phyloP scores from a whole-genome alignment of 2,113 vertebrate genomes.

The Myxocyprinus asiaticus region DNA sequence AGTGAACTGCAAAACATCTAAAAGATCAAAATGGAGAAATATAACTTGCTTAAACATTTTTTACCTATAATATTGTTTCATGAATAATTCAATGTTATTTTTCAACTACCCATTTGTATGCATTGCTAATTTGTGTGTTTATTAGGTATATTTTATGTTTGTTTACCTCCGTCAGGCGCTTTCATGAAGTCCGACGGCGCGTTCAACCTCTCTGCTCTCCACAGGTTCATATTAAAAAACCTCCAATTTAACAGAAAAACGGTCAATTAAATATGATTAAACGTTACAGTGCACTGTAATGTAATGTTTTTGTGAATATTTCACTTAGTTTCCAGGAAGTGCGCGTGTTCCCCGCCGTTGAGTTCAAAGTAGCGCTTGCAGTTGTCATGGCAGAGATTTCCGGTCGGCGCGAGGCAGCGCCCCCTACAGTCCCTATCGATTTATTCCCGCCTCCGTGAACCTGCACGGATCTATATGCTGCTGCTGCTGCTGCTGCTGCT shows the following conservation, averaged over 20 bases:
- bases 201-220: conserved; percentile 6
- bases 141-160: background rate
- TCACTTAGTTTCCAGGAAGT: background rate
- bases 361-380: background rate
- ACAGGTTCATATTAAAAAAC: conserved; percentile 3
- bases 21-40: too few species aligned
- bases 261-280: too few species aligned
- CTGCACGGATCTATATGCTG: too few species aligned
- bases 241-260: background rate
- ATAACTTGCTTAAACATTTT: too few species aligned
- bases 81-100: background rate
- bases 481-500: too few species aligned
- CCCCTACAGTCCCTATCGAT: background rate
- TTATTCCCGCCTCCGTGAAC: background rate
- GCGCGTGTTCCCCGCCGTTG: background rate
- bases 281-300: background rate
- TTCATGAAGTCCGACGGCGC: conserved; percentile 40
- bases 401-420: background rate
- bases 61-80: too few species aligned
- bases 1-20: too few species aligned
- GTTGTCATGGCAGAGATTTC: conserved; percentile 35
- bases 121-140: too few species aligned
- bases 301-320: background rate
- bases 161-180: conserved; percentile 6
- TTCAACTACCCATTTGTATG: too few species aligned